Percentiles rank a stretch among this genome's conserved stretches.
Evolutionary conservation across 2,888 invertebrate genomes (phyloP).

Genomic region (Desoria tigrina): DNA sequence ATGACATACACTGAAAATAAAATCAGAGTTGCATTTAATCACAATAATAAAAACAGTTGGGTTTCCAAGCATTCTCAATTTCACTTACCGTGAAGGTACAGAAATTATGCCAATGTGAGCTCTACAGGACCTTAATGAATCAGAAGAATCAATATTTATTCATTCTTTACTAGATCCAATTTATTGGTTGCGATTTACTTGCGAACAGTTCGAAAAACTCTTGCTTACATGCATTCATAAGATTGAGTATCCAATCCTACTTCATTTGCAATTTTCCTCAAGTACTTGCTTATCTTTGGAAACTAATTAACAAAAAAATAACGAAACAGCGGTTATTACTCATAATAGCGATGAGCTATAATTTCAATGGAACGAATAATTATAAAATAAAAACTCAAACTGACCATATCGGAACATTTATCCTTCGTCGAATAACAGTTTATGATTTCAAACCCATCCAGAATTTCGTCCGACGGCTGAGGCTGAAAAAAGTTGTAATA

Average conservation of each 20-base stretch:
- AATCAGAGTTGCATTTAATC: no score
- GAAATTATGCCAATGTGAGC: slow-evolving; percentile 66
- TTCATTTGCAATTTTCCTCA: slow-evolving; percentile 67
- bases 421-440: neutral
- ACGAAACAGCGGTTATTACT: no score
- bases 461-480: neutral
- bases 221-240: slow-evolving; percentile 68
- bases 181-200: no score
- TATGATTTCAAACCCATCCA: slow-evolving; percentile 5
- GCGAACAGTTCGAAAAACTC: no score
- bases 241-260: slow-evolving; percentile 82
- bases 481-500: neutral
- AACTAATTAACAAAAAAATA: neutral
- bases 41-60: slow-evolving; percentile 11
- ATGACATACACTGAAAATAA: slow-evolving; percentile 68
- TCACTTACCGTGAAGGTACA: slow-evolving; percentile 61
- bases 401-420: neutral
- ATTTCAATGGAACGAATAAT: no score
- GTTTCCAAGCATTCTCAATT: no score
- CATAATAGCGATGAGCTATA: no score
- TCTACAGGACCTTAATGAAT: slow-evolving; percentile 63
- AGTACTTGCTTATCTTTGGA: slow-evolving; percentile 24
- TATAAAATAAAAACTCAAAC: neutral
- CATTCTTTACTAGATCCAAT: no score
- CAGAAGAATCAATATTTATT: no score